Evolutionary conservation across 2,113 vertebrate genomes (phyloP), one percentile per base, ranked within the genome.

Genomic region (Syngnathus floridae): DNA sequence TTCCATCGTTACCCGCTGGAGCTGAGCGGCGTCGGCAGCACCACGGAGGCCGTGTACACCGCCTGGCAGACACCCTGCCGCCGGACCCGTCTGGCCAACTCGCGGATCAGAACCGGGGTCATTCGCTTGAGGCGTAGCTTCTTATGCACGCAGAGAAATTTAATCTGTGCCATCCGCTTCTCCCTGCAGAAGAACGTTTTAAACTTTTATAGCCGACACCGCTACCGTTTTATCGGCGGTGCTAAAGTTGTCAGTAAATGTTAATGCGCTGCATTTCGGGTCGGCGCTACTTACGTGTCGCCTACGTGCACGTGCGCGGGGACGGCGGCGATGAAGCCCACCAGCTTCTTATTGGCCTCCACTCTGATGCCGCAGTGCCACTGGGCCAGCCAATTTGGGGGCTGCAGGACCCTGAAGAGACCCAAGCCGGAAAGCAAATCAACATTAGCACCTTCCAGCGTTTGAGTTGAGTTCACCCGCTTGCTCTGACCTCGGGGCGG

Each of bases 291-390:
- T 94, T 86, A 99, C 97, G 65, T 90, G 76, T 96, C 93, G 19
- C 95, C 94, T 86, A 96, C 91, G 63, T 91, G 88, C 76, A 97
- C 90, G 7, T 87, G 89, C 71, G 91, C 92, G n/a, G 96, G 95
- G 78, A 97, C 92, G 0, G 95, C 97, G 0, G 94, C 95, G 74
- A 99, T 95, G 85, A 98, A 99, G 43, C 96, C 95, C 31, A 98
- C 95, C 67, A 99, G 85, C 75, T 98, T 99, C 81, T 93, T 92
- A 87, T 94, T 99, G 67, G 92, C 84, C 64, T 93, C 89, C 57
- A 98, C 95, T 65, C 96, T 84, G 72, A 99, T 93, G 11, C 94
- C 95, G 6, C 95, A 97, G 83, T 96, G 92, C 97, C 97, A 99
- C 75, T 95, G 92, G 57, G 91, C 88, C 74, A 92, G 86, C 93